phyloP scores from a whole-genome alignment of 2,113 vertebrate genomes.

The Ramphastos sulfuratus region DNA sequence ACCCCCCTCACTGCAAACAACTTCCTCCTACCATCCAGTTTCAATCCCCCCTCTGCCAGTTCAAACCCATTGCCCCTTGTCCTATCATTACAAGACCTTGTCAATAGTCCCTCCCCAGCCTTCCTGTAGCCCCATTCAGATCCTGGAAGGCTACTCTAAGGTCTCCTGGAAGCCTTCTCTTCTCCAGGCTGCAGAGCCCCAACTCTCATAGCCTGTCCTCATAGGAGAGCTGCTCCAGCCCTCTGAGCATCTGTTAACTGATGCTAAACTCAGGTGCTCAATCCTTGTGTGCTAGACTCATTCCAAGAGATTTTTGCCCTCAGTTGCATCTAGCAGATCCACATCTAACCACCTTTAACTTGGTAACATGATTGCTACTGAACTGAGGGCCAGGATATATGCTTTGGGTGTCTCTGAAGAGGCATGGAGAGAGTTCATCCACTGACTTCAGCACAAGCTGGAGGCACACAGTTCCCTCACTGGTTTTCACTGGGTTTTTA shows the following conservation, averaged over 20 bases:
- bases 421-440: neutral
- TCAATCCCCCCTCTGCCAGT: no score
- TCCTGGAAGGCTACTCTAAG: no score
- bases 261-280: neutral
- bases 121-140: no score
- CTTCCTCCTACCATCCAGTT: no score
- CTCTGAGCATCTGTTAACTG: neutral
- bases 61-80: no score
- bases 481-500: neutral
- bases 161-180: no score
- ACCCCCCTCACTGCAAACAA: no score
- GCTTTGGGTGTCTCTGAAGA: neutral
- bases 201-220: no score
- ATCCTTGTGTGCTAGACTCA: neutral
- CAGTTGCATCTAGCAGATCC: neutral
- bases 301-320: neutral
- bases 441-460: neutral
- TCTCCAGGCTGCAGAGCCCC: no score
- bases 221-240: no score
- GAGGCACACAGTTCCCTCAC: conserved; percentile 2
- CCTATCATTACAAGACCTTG: no score
- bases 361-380: neutral
- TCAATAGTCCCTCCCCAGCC: no score
- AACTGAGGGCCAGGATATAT: neutral
- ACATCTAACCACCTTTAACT: neutral